These are phyloP conservation scores for Rhodinocichla rosea DNA, from an alignment of 2,113 vertebrate species.

Conservation along the genomic window DNA sequence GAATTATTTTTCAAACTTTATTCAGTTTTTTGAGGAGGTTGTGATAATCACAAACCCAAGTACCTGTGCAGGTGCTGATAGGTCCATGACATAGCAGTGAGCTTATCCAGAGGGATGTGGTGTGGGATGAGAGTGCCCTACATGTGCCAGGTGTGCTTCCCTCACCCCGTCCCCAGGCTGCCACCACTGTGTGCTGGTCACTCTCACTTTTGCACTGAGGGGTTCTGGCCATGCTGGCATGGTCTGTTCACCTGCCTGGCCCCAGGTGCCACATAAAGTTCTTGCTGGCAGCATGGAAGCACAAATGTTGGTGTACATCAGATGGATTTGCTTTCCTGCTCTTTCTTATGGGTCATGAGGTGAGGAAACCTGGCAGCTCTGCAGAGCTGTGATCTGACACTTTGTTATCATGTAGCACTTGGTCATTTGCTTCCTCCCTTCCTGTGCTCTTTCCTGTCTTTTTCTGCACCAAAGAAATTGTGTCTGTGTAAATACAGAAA, in stretches of 20 bases:
- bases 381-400: neutral
- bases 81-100: neutral
- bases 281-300: neutral
- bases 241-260: neutral
- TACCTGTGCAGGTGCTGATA: neutral
- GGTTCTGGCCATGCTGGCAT: neutral
- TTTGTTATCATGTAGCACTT: neutral
- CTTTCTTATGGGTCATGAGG: neutral
- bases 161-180: neutral
- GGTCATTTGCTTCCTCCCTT: neutral
- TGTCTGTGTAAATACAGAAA: neutral
- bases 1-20: neutral
- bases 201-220: neutral
- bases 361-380: neutral
- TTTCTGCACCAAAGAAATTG: constrained; percentile 50
- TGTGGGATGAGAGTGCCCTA: neutral
- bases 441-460: neutral
- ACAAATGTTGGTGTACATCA: neutral
- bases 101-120: neutral
- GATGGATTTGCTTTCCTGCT: neutral
- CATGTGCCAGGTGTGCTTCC: neutral
- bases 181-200: neutral
- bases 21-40: neutral
- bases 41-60: neutral
- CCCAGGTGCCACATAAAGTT: neutral